Percentiles rank a stretch among this genome's conserved stretches.
phyloP scores from a whole-genome alignment of 2,888 invertebrate genomes.

The Pomacea canaliculata region DNA sequence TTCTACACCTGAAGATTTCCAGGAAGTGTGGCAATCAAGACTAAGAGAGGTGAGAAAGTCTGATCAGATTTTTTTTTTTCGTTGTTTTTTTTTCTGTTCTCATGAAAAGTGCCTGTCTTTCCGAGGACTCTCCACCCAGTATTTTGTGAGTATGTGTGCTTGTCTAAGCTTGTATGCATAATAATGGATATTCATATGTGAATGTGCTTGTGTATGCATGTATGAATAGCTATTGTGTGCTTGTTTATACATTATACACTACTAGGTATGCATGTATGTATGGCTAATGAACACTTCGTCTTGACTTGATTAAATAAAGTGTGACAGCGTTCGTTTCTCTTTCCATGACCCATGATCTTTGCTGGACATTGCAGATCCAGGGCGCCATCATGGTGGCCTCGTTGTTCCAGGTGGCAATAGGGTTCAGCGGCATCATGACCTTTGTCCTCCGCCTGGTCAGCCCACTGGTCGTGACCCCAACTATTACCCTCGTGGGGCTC shows the following conservation, averaged over 20 bases:
- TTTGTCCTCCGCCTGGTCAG: conserved; percentile 82
- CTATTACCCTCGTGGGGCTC: conserved; percentile 84
- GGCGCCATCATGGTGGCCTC: conserved; percentile 87
- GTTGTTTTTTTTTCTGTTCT: too few species aligned
- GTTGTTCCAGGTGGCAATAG: conserved; percentile 81
- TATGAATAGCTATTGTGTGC: background rate
- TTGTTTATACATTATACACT: background rate
- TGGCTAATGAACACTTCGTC: background rate
- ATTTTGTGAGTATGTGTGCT: background rate
- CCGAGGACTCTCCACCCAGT: too few species aligned
- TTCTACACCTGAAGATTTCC: too few species aligned
- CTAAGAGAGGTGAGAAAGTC: too few species aligned
- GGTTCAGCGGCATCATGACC: conserved; percentile 80
- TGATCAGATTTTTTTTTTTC: too few species aligned
- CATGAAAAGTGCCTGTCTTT: too few species aligned
- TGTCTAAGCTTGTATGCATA: conserved; percentile 1
- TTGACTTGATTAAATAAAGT: background rate
- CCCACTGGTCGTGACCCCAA: conserved; percentile 86
- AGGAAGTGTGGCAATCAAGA: too few species aligned
- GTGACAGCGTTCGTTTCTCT: background rate
- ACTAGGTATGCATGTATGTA: too few species aligned
- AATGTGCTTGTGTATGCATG: conserved; percentile 6
- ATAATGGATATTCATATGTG: background rate
- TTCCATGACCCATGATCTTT: background rate
- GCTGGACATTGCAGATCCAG: conserved; percentile 72